These are phyloP conservation scores for Schizothorax lantsangensis DNA, from an alignment of 2,797 vertebrate genomes.

Conservation along the genomic window DNA sequence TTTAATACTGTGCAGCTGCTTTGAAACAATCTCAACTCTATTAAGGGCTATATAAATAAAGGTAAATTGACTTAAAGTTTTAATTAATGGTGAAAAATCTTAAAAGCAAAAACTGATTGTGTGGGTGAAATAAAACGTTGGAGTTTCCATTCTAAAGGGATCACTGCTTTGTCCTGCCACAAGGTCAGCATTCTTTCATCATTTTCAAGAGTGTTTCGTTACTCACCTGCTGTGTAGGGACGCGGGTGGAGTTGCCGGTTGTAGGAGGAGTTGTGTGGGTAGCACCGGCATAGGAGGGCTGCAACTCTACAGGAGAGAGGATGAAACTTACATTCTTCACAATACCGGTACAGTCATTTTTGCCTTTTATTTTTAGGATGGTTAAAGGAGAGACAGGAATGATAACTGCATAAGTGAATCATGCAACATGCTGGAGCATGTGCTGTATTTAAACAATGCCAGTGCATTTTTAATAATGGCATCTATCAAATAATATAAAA, in stretches of 20 bases:
- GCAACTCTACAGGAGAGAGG: slow-evolving; percentile 43
- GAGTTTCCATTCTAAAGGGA: neutral
- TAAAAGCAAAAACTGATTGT: neutral
- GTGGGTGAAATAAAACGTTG: neutral
- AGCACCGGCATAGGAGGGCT: slow-evolving; percentile 61
- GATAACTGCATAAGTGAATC: neutral
- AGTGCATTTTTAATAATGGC: neutral
- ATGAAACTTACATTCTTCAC: slow-evolving; percentile 11
- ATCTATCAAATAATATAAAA: neutral
- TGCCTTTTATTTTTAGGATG: slow-evolving; percentile 15
- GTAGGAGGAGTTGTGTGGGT: slow-evolving; percentile 49
- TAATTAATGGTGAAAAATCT: neutral
- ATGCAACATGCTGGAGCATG: neutral
- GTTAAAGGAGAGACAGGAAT: neutral
- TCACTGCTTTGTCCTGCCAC: neutral
- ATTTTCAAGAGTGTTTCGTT: neutral
- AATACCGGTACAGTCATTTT: neutral
- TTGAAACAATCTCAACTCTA: neutral
- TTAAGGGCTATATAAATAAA: neutral
- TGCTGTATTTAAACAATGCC: neutral
- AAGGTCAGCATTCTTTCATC: slow-evolving; percentile 21
- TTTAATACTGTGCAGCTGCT: neutral
- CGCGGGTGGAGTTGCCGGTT: slow-evolving; percentile 40
- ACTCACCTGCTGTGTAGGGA: slow-evolving; percentile 67
- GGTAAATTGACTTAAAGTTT: neutral